Conservation (phyloP, 2,797 vertebrate genomes). For the Luscinia megarhynchos region DNA sequence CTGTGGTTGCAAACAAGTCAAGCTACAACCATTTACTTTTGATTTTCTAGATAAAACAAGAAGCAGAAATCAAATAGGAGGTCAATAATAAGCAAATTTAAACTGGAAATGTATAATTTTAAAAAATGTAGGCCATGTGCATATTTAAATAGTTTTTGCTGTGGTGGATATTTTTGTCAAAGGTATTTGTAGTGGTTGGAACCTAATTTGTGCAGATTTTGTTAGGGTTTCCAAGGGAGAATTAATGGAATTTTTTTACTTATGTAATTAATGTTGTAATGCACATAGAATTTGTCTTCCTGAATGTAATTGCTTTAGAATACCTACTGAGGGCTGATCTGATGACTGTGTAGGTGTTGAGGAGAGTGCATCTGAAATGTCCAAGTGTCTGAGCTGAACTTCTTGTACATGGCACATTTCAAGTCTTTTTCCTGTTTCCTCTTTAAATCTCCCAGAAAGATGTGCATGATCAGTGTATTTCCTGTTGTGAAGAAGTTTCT, state of each 20-base stretch:
- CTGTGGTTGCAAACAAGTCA: neutral
- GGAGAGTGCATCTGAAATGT: neutral
- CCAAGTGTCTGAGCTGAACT: neutral
- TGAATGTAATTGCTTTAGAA: neutral
- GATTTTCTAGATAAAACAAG: neutral
- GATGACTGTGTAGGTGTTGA: neutral
- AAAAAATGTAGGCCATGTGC: neutral
- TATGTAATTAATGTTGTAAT: constrained; percentile 9
- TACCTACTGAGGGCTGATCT: neutral
- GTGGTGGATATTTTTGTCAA: neutral
- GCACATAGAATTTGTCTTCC: neutral
- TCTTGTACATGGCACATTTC: rapidly evolving
- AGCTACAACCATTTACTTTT: neutral
- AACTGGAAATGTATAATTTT: neutral
- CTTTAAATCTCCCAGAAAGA: neutral
- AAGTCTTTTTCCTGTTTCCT: neutral
- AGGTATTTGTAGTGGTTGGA: neutral
- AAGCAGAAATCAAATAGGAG: neutral
- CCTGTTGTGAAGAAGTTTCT: neutral
- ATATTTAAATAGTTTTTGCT: neutral
- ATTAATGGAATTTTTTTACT: neutral
- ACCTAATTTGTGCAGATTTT: neutral
- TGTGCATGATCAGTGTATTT: neutral
- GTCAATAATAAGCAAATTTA: neutral
- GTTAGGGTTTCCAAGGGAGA: neutral